These are phyloP conservation scores for Falcaria lacertinaria DNA, from an alignment of 2,888 invertebrate species.

Conservation along the genomic window DNA sequence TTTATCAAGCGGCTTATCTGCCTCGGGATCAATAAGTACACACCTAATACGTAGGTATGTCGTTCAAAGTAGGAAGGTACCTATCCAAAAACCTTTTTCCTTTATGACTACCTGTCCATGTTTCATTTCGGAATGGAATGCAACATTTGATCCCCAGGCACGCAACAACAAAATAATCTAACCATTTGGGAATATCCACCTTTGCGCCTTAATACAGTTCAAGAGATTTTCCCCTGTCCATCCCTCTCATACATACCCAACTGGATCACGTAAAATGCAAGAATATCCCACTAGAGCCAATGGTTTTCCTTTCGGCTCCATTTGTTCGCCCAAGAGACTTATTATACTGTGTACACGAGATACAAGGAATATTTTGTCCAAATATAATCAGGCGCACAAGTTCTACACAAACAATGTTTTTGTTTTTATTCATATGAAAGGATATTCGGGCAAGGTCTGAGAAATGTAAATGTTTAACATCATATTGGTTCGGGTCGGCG, in stretches of 20 bases:
- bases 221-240: constrained; percentile 71
- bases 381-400: constrained; percentile 75
- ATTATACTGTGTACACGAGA: constrained; percentile 74
- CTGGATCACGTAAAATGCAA: constrained; percentile 65
- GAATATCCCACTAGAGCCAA: constrained; percentile 53
- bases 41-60: background rate
- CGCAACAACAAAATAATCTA: constrained; percentile 61
- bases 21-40: no score
- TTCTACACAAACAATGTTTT: constrained; percentile 65
- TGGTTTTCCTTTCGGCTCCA: constrained; percentile 72
- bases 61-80: background rate
- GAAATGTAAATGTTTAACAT: constrained; percentile 68
- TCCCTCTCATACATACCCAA: constrained; percentile 53
- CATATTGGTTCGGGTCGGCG: constrained; percentile 57
- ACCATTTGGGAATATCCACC: constrained; percentile 62
- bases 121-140: constrained; percentile 57
- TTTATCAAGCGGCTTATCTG: no score
- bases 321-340: constrained; percentile 73
- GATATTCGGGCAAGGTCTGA: constrained; percentile 41
- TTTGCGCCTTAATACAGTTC: constrained; percentile 69
- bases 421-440: constrained; percentile 64
- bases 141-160: constrained; percentile 34
- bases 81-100: constrained; percentile 33
- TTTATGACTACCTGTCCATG: constrained; percentile 48
- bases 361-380: constrained; percentile 71